Percentiles rank a stretch among this genome's conserved stretches.
Conservation (phyloP, 2,797 vertebrate genomes). For the Florisuga fusca region DNA sequence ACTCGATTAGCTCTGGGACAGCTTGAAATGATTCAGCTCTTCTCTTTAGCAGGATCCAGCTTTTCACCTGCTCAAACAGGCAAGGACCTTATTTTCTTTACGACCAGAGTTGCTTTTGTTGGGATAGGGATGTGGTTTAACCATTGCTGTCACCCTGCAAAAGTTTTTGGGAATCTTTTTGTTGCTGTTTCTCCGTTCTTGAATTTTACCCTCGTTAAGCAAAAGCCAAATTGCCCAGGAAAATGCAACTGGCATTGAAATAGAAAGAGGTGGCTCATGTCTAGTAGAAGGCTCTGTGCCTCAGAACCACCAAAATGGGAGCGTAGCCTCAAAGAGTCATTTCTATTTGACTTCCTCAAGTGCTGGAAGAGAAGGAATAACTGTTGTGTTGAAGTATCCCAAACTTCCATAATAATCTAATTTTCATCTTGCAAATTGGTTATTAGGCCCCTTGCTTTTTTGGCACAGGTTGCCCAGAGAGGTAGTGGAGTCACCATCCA, state of each 20-base stretch:
- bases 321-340: background rate
- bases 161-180: background rate
- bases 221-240: background rate
- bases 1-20: background rate
- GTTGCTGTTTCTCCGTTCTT: background rate
- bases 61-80: rapidly evolving
- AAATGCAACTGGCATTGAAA: background rate
- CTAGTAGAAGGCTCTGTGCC: too few species aligned
- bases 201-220: background rate
- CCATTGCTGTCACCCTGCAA: background rate
- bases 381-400: background rate
- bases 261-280: too few species aligned
- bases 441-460: background rate
- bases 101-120: background rate
- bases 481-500: too few species aligned
- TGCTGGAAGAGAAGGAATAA: background rate
- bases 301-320: background rate
- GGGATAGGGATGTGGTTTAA: rapidly evolving
- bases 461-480: background rate
- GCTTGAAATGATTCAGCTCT: background rate
- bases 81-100: background rate
- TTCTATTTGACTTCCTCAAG: background rate
- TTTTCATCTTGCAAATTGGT: background rate
- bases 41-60: background rate
- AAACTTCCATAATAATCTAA: background rate